Base-by-base conservation (phyloP, 64 coral and sea anemone genomes). In the Actinia tenebrosa region DNA sequence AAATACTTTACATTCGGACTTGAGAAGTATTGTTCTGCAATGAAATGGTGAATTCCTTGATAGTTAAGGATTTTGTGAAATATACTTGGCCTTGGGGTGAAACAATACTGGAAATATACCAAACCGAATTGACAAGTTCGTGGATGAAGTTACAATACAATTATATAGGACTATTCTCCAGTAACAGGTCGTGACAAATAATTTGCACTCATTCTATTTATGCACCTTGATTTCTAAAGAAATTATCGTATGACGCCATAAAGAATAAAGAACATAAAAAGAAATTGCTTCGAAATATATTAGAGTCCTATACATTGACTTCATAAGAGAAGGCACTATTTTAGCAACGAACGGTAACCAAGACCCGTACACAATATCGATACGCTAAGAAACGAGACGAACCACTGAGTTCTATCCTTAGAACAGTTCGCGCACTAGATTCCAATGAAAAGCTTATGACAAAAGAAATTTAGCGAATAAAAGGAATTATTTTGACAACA, bases 61-160 rank as follows among this genome's bases (percentile, higher is more conserved):
- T 42, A 87, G 77, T 87, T 58, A 69, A 23, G 83, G 71, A 44
- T 52, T 83, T 71, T 50, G 43, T 20, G 69, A 14, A 75, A 75
- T 27, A 43, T 42, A 30, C 69, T 75, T 75, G 69, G 69, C 69
- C 69, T 75, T 78, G 27, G 10, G n/a, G 71, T 42, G 2, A 80
- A 85, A 91, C 89, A 91, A 91, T 91, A 83, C 89, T 91, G 89
- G 89, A 91, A 91, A 66, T 84, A 14, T 63, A 91, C 89, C 89
- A 91, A 91, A 86, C 71, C 54, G 60, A 80, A 86, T 61, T 85
- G 80, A 83, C 69, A 75, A 69, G 69, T 75, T 26, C 25, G 25
- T 43, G 69, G 69, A 75, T 75, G 69, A 75, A 75, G 69, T 75
- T 75, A 75, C 69, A 75, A 26, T 10, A 75, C 69, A 75, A 75